phyloP scores from a whole-genome alignment of 2,888 invertebrate species.

The Catocala sponsa region DNA sequence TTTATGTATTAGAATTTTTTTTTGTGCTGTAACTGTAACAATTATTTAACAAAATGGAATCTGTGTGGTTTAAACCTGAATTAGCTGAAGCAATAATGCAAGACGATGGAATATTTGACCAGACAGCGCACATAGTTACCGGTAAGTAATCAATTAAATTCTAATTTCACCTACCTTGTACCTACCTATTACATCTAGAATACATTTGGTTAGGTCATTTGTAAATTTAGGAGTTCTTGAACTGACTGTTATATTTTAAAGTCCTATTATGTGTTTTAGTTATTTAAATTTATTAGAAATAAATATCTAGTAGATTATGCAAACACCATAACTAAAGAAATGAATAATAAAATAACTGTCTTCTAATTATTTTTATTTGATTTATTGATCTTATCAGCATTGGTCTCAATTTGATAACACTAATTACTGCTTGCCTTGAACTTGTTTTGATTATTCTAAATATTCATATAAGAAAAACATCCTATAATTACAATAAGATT shows the following conservation, averaged over 20 bases:
- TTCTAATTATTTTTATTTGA: too few species aligned
- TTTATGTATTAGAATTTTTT: background rate
- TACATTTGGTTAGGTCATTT: too few species aligned
- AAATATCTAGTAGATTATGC: too few species aligned
- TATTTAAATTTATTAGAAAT: too few species aligned
- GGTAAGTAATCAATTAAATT: slow-evolving; percentile 65
- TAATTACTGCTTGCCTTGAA: background rate
- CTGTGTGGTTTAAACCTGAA: slow-evolving; percentile 73
- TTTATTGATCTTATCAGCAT: too few species aligned
- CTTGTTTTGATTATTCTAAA: background rate
- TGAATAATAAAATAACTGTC: too few species aligned
- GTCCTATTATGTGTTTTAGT: too few species aligned
- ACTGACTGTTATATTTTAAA: too few species aligned
- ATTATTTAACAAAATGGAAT: slow-evolving; percentile 61
- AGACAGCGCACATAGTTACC: slow-evolving; percentile 78
- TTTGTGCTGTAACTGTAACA: background rate
- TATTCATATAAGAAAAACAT: background rate
- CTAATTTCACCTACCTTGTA: background rate
- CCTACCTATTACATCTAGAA: background rate
- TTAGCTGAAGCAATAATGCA: slow-evolving; percentile 78
- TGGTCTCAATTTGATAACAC: background rate
- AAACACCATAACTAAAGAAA: too few species aligned
- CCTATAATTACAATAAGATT: too few species aligned
- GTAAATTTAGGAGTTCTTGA: too few species aligned
- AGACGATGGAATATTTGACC: slow-evolving; percentile 72